Evolutionary conservation across 2,797 vertebrate species (phyloP), one percentile per base, ranked within the genome.

Genomic region (Lagothrix lagotricha): DNA sequence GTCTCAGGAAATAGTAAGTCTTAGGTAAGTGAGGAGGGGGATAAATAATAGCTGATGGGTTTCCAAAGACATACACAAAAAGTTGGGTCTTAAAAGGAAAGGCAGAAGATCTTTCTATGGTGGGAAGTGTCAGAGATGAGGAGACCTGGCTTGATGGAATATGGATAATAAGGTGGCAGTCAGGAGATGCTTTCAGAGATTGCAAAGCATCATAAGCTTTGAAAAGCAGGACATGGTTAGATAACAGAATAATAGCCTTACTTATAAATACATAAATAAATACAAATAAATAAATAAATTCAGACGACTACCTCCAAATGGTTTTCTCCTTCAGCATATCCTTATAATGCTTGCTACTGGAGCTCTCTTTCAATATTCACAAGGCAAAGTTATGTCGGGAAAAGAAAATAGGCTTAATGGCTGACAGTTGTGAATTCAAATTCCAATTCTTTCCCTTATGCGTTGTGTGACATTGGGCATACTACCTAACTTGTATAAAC

Each of bases 91-190:
- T 90, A 54, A 76, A 48, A 81, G 54, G 22, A 75, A 58, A 80
- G 41, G 17, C 36, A 79, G 30, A 75, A 50, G 30, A 17, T 26
- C n/a, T 83, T 13, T 52, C 30, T 61, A 36, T 15, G 61, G 57
- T 17, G 0, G 1, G 5, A 5, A 76, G 1, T 5, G 1, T n/a
- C 13, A 46, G 5, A 50, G 10, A 28, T 70, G 44, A 41, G 24
- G n/a, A 54, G 79, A 50, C 22, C 39, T 81, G 20, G 3, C 39
- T 88, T 36, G 1, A 33, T n/a, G 12, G 54, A 19, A 88, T 41
- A 9, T 39, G 17, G 77, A 12, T 52, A 20, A 1, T 57, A 48
- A 84, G 8, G 58, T 4, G n/a, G 15, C 33, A 30, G 11, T 22
- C 5, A 77, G 12, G 10, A 39, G 61, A 75, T 46, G 19, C 12